Evolutionary conservation across 2,797 vertebrate species (phyloP), one percentile per base, ranked within the genome.

Genomic region (Tachyglossus aculeatus): DNA sequence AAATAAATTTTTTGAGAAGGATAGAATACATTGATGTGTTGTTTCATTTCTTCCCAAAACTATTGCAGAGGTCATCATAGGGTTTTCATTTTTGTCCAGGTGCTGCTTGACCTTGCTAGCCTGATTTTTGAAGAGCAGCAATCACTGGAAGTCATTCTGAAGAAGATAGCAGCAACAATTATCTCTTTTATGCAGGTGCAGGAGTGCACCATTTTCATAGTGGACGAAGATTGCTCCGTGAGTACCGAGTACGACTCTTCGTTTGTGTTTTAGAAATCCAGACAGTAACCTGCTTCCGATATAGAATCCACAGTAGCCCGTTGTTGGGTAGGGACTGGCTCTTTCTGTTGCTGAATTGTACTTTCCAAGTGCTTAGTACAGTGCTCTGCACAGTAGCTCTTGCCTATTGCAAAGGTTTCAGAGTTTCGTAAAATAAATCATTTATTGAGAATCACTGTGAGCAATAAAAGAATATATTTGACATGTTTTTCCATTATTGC

Each of bases 51-150:
- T 18, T 31, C 45, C 16, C 45, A 31, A 27, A 29, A 48, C 15
- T 11, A 48, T 25, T n/a, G n/a, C n/a, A n/a, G n/a, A n/a, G n/a
- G n/a, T n/a, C n/a, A n/a, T n/a, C n/a, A n/a, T n/a, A n/a, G n/a
- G 13, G 33, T 18, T 25, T 41, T 33, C 24, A 24, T 37, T 82
- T 71, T 78, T 16, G 7, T 68, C 15, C 60, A 99, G 98, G 97
- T 99, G 77, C 93, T 99, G 73, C 86, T 99, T 74, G 96, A 99
- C 82, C 91, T 99, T 85, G 97, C 98, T 71, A 99, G 95, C 82
- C 90, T 99, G 74, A 98, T 99, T 86, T 98, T 99, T 68, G 97
- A 99, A 88, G 97, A 99, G 85, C 98, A 99, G 58, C 97, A 97
- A 75, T 96, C 95, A 40, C 75, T 99, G 85, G 96, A 98, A 86